Base-by-base conservation (phyloP, 53 echinoderm and acorn worm genomes). In the Zoroaster sp. region DNA sequence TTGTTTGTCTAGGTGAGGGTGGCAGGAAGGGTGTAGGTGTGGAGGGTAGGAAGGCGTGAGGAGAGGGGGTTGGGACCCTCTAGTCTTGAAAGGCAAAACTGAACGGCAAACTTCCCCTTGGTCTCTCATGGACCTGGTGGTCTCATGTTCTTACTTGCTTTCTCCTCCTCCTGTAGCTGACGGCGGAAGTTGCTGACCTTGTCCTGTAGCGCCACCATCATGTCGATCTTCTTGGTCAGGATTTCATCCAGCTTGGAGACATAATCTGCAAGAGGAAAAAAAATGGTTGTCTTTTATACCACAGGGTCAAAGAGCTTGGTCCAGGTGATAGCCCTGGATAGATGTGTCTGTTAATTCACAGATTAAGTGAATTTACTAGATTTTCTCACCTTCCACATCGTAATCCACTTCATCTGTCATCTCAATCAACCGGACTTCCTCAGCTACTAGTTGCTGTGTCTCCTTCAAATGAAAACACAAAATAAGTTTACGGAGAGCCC, bases 351-450 rank as follows among this genome's bases (percentile, higher is more conserved):
- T n/a, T n/a, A n/a, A n/a, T n/a, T n/a, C n/a, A n/a, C n/a, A n/a
- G n/a, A n/a, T n/a, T n/a, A n/a, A n/a, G n/a, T n/a, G n/a, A n/a
- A n/a, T n/a, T n/a, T n/a, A n/a, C n/a, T n/a, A n/a, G n/a, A n/a
- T n/a, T 45, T 25, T 30, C 66, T 68, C 66, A 98, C 99, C 99
- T 91, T 98, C 99, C 32, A 98, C 94, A 91, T 98, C 99, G 33
- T 98, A 98, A 77, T 98, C 99, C 32, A 98, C 99, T 90, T 98
- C 99, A 83, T 98, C 96, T 14, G 96, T 96, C 96, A 98, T 94
- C 49, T 93, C 88, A 3, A 98, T 72, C 49, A 98, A 86, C 33
- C 88, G 54, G 71, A 78, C 94, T 54, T 98, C 99, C 66, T 98
- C 99, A 8, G 90, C 91, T 74, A 94, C 53, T 30, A 98, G 88